Percentiles rank a stretch among this genome's conserved stretches.
Evolutionary conservation across 2,888 invertebrate genomes (phyloP).

Genomic region (Trissoscelio sp.): DNA sequence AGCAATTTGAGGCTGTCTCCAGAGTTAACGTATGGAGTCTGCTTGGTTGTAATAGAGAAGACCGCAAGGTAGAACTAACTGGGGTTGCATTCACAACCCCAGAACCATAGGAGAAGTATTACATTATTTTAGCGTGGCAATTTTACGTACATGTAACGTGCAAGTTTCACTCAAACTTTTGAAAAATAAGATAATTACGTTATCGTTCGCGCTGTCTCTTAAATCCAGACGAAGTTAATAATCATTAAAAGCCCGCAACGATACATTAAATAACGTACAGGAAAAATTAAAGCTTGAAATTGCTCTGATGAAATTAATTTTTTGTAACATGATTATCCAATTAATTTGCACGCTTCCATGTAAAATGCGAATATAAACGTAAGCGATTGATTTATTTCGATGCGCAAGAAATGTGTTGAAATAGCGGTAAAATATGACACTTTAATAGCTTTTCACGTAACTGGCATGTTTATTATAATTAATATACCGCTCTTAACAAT

Average conservation of each 20-base stretch:
- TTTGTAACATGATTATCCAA: conserved; percentile 24
- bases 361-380: conserved; percentile 30
- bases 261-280: conserved; percentile 1
- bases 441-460: conserved; percentile 40
- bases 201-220: neutral
- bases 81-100: conserved; percentile 70
- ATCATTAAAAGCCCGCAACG: conserved; percentile 7
- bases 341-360: conserved; percentile 39
- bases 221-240: neutral
- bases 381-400: conserved; percentile 55
- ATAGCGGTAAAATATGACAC: conserved; percentile 52
- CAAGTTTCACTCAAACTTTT: conserved; percentile 1
- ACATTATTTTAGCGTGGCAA: conserved; percentile 40
- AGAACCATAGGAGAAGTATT: conserved; percentile 35
- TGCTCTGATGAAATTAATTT: neutral
- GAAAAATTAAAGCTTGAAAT: neutral
- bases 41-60: conserved; percentile 76
- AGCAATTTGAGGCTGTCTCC: conserved; percentile 83
- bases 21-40: conserved; percentile 80
- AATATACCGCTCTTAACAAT: conserved; percentile 56
- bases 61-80: conserved; percentile 60
- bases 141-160: conserved; percentile 11
- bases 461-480: conserved; percentile 56
- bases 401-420: conserved; percentile 57
- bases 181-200: conserved; percentile 26